phyloP scores from a whole-genome alignment of 1,140 invertebrate genomes.

The Branchinecta lynchi region DNA sequence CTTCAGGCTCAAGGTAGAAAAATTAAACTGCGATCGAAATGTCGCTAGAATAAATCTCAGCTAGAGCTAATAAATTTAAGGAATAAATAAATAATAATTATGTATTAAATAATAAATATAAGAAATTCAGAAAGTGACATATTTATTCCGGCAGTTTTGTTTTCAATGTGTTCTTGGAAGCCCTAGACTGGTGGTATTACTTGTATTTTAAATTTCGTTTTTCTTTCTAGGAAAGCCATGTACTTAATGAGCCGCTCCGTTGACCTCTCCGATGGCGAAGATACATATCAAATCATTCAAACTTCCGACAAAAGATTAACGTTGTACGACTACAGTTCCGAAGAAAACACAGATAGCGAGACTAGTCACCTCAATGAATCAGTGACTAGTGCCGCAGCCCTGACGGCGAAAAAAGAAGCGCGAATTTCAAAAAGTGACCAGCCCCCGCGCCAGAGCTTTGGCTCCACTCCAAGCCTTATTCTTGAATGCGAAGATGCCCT shows the following conservation, averaged over 20 bases:
- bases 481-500: conserved; percentile 1
- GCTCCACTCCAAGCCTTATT: not conserved
- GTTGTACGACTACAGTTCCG: not conserved
- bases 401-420: not conserved
- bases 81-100: no score
- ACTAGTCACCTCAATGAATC: not conserved
- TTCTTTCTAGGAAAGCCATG: not conserved
- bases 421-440: not conserved
- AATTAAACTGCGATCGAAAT: no score
- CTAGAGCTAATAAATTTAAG: no score
- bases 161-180: no score
- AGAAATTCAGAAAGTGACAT: no score
- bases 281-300: not conserved
- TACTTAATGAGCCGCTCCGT: conserved; percentile 1
- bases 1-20: no score
- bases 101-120: no score
- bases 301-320: not conserved
- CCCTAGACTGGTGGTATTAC: no score
- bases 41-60: no score
- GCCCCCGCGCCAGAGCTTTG: not conserved
- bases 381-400: not conserved
- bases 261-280: not conserved
- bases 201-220: not conserved
- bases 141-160: no score
- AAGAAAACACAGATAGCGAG: not conserved